These are phyloP conservation scores for Palythoa heliodiscus DNA, from an alignment of 92 coral and sea anemone genomes.

Conservation along the genomic window DNA sequence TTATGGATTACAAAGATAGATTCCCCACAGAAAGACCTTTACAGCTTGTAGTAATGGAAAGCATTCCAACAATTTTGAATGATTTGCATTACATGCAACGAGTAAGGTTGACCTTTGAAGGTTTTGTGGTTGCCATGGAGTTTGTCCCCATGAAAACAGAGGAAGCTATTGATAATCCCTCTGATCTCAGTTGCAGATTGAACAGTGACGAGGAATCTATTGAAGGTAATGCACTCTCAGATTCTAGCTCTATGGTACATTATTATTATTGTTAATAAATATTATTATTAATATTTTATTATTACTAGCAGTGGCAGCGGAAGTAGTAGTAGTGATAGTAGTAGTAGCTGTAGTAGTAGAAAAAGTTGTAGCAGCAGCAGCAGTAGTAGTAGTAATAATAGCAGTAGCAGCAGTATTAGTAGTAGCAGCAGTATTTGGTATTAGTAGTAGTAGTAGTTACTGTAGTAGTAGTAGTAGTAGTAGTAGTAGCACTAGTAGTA, in stretches of 20 bases:
- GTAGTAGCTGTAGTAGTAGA: too few species aligned
- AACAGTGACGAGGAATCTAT: neutral
- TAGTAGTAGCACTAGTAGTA: neutral
- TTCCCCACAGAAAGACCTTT: conserved; percentile 42
- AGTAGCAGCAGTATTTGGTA: too few species aligned
- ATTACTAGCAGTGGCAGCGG: too few species aligned
- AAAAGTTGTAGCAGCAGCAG: too few species aligned
- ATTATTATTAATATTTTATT: too few species aligned
- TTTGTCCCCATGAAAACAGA: conserved; percentile 41
- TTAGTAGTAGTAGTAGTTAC: neutral
- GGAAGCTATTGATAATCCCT: neutral
- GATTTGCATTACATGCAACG: conserved; percentile 54
- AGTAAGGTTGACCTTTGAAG: conserved; percentile 51
- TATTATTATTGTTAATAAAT: too few species aligned
- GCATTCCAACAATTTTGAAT: conserved; percentile 45
- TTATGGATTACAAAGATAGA: conserved; percentile 36
- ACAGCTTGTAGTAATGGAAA: conserved; percentile 50
- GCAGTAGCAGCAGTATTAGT: too few species aligned
- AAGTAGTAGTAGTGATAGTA: too few species aligned
- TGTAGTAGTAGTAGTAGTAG: neutral
- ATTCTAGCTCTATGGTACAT: neutral
- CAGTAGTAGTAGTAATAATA: too few species aligned
- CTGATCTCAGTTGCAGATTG: conserved; percentile 2
- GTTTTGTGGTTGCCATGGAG: conserved; percentile 64
- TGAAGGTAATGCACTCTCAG: conserved; percentile 1